Evolutionary conservation across 92 coral and sea anemone species (phyloP).

Genomic region (Paramuricea clavata): DNA sequence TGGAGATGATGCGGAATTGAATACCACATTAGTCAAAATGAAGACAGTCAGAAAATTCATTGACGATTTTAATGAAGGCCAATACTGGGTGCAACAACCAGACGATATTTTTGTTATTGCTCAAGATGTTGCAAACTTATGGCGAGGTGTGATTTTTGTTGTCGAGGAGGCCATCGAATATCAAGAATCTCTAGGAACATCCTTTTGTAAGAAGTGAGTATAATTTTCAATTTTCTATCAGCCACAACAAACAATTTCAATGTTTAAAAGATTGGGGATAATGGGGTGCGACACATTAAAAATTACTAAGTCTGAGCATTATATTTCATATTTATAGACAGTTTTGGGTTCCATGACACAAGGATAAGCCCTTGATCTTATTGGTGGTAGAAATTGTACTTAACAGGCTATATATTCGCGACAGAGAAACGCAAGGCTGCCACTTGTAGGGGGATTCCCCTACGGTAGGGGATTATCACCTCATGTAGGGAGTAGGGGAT

Average conservation of each 20-base stretch:
- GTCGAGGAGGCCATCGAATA: constrained; percentile 2
- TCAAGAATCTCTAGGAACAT: background rate
- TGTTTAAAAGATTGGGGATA: too few species aligned
- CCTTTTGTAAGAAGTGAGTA: constrained; percentile 13
- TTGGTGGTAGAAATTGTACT: too few species aligned
- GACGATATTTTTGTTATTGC: constrained; percentile 26
- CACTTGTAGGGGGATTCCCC: too few species aligned
- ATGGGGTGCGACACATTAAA: too few species aligned
- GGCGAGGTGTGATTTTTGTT: background rate
- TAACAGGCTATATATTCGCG: too few species aligned
- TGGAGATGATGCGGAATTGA: background rate
- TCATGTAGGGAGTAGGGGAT: too few species aligned
- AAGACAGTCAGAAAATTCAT: background rate
- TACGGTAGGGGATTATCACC: too few species aligned
- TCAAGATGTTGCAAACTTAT: background rate
- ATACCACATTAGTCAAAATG: background rate
- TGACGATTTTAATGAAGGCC: constrained; percentile 10
- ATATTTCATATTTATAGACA: too few species aligned
- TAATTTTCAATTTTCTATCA: background rate
- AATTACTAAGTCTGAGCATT: too few species aligned
- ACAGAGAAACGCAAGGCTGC: too few species aligned
- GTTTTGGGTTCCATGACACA: too few species aligned
- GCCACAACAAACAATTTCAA: background rate
- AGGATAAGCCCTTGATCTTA: too few species aligned
- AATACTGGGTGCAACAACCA: constrained; percentile 27